These are phyloP conservation scores for Furcula furcula DNA, from an alignment of 2,888 invertebrate species.

Conservation along the genomic window DNA sequence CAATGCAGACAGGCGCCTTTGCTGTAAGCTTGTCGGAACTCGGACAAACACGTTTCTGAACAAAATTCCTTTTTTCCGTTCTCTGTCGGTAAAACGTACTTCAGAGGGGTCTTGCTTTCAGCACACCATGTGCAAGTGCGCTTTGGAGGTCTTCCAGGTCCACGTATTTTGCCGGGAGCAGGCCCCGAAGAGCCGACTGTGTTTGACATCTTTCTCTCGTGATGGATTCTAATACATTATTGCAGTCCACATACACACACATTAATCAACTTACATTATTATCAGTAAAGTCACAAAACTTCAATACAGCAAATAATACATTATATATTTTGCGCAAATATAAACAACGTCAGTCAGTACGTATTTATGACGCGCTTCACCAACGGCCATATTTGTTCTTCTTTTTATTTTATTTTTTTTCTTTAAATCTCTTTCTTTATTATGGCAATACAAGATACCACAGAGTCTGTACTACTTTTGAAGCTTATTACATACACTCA, in stretches of 20 bases:
- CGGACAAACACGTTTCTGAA: conserved; percentile 93
- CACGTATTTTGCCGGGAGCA: conserved; percentile 83
- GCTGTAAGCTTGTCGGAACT: conserved; percentile 93
- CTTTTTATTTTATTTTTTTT: conserved; percentile 12
- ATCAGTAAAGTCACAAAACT: conserved; percentile 21
- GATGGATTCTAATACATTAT: conserved; percentile 58
- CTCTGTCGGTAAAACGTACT: conserved; percentile 93
- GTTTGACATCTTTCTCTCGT: conserved; percentile 66
- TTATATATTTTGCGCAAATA: conserved; percentile 58
- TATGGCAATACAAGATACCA: too few species aligned
- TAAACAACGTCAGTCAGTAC: conserved; percentile 77
- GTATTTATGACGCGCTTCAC: conserved; percentile 78
- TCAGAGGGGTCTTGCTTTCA: conserved; percentile 90
- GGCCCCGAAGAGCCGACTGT: conserved; percentile 78
- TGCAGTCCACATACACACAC: conserved; percentile 24
- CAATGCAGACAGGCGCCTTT: conserved; percentile 94
- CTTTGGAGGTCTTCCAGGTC: conserved; percentile 91
- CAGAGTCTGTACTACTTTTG: too few species aligned
- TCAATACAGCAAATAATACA: conserved; percentile 21
- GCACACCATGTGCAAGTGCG: conserved; percentile 94
- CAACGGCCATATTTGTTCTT: conserved; percentile 70
- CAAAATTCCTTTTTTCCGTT: conserved; percentile 96
- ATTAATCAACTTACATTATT: conserved; percentile 52
- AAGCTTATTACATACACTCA: too few species aligned
- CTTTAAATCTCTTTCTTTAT: too few species aligned